phyloP scores from a whole-genome alignment of 2,888 invertebrate genomes.

The Andrena fulva region DNA sequence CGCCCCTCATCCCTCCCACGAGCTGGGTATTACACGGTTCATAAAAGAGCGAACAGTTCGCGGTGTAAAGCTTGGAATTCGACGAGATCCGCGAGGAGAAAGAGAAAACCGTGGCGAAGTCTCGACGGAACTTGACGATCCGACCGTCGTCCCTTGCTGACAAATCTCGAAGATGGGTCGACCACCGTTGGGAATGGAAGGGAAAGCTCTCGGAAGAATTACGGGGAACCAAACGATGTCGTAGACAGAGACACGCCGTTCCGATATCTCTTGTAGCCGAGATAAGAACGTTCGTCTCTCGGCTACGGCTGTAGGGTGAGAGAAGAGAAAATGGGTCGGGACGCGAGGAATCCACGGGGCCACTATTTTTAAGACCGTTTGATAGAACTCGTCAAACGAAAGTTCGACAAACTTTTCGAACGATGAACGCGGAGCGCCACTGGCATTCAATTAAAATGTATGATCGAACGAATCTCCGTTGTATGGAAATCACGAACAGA shows the following conservation, averaged over 20 bases:
- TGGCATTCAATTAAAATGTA: too few species aligned
- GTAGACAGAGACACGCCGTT: slow-evolving; percentile 75
- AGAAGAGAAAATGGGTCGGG: slow-evolving; percentile 32
- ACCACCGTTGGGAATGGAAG: slow-evolving; percentile 72
- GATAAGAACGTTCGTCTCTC: slow-evolving; percentile 74
- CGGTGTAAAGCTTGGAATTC: slow-evolving; percentile 3
- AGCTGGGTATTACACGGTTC: slow-evolving; percentile 43
- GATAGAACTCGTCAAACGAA: background rate
- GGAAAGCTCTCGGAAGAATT: slow-evolving; percentile 76
- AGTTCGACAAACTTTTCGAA: background rate
- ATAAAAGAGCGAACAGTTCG: slow-evolving; percentile 43
- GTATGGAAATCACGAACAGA: too few species aligned
- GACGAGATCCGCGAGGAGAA: slow-evolving; percentile 13
- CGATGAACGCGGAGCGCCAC: background rate
- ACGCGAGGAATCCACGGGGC: slow-evolving; percentile 31
- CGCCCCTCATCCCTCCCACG: background rate
- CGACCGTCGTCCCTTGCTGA: slow-evolving; percentile 69
- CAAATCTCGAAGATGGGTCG: slow-evolving; percentile 79
- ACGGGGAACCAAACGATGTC: slow-evolving; percentile 76
- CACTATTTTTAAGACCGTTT: slow-evolving; percentile 19
- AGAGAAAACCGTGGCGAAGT: slow-evolving; percentile 46
- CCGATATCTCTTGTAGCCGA: slow-evolving; percentile 73
- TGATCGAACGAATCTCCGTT: too few species aligned
- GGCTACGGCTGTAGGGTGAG: slow-evolving; percentile 12
- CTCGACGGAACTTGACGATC: slow-evolving; percentile 50